Base-by-base conservation (phyloP, 2,888 invertebrate genomes). In the Paralinhomoeus sp. region DNA sequence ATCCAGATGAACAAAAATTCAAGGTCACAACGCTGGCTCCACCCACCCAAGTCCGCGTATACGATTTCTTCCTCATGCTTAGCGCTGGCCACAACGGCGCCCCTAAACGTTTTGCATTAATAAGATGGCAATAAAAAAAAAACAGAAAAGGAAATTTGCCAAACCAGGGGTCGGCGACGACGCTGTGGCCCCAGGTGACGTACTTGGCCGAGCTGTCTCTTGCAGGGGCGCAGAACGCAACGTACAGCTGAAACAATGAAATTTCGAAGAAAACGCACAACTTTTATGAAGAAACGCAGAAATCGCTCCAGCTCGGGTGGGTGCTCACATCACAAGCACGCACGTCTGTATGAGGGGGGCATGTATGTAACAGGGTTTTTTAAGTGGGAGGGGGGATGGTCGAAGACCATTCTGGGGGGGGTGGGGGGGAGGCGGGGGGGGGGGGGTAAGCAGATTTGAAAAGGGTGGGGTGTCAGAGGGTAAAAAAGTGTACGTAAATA, bases 171-270 rank as follows among this genome's bases (percentile, higher is more conserved):
- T 76, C 74, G 13, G 80, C 75, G 13, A 82, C 67, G 59, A 76
- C 72, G 15, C 81, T 77, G 64, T 89, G 84, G 0, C 85, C 89
- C 73, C 78, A 89, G 15, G 84, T 81, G 36, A 80, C 72, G 63
- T 87, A 91, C 48, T 83, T 68, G 1, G 91, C 84, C 0, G 5
- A 5, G 12, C 7, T 27, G 5, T 5, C 5, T 5, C 31, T n/a
- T 2, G 40, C 40, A 17, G 84, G 83, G 40, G 82, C 78, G 41
- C 80, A 74, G 1, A 77, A 73, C 22, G 78, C 80, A 35, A 85
- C 79, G 68, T 75, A 93, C 37, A 21, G 39, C 22, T 35, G 35
- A 5, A 17, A 18, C 3, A 5, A 5, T 17, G 3, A 5, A 7
- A 17, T 35, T 35, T 35, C n/a, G n/a, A n/a, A n/a, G n/a, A n/a